These are phyloP conservation scores for Xylocopa sonorina DNA, from an alignment of 1,140 invertebrate genomes.

Conservation along the genomic window DNA sequence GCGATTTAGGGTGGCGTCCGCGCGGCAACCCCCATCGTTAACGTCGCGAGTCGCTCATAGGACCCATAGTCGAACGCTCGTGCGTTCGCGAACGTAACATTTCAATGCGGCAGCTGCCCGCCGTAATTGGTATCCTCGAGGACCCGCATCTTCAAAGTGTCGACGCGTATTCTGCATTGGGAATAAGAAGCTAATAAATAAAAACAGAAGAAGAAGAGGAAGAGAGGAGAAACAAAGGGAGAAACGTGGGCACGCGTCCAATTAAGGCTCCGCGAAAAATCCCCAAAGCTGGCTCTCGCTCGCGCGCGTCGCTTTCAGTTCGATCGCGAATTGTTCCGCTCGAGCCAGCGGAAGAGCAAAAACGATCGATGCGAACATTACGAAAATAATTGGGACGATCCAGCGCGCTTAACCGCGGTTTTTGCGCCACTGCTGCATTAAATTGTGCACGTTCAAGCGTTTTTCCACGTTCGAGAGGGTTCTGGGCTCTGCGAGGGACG, in stretches of 20 bases:
- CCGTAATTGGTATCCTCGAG: slow-evolving; percentile 75
- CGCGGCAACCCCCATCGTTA: too few relatives aligned
- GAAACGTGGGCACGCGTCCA: slow-evolving; percentile 34
- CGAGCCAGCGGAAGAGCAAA: too few relatives aligned
- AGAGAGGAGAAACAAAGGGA: neutral
- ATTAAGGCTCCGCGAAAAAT: slow-evolving; percentile 35
- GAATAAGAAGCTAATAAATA: slow-evolving; percentile 39
- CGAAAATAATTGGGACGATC: slow-evolving; percentile 4
- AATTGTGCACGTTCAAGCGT: neutral
- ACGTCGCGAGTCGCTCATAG: neutral
- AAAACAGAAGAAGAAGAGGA: neutral
- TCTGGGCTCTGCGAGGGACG: neutral
- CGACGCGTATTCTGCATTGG: slow-evolving; percentile 63
- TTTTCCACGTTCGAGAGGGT: neutral
- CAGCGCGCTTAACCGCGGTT: neutral
- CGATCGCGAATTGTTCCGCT: too few relatives aligned
- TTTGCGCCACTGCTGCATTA: neutral
- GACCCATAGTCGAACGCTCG: neutral
- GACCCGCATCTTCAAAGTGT: slow-evolving; percentile 73
- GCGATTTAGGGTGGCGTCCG: too few relatives aligned
- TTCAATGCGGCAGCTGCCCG: slow-evolving; percentile 69
- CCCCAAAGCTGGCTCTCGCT: too few relatives aligned
- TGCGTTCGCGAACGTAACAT: slow-evolving; percentile 47
- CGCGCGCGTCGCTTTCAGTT: too few relatives aligned
- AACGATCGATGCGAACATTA: neutral